Conservation (phyloP, 2,797 vertebrate genomes). For the Brotula barbata region DNA sequence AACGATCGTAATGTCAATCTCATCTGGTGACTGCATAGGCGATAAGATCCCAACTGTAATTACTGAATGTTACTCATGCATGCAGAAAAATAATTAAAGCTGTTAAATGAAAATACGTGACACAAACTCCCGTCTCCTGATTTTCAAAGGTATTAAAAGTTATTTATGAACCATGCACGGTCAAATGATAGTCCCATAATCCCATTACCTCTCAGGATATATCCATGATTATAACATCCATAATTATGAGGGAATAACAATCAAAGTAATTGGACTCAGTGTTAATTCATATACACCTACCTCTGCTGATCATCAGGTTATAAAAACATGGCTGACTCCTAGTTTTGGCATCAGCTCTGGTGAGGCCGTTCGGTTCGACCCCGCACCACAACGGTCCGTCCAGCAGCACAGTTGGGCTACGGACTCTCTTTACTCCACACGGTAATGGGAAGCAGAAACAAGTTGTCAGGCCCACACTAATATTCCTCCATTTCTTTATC, state of each 20-base stretch:
- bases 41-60: background rate
- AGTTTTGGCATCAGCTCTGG: constrained; percentile 66
- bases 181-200: background rate
- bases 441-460: constrained; percentile 55
- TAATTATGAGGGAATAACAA: background rate
- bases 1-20: background rate
- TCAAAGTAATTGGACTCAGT: background rate
- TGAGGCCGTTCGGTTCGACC: constrained; percentile 34
- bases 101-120: background rate
- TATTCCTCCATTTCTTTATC: constrained; percentile 59
- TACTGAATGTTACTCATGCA: background rate
- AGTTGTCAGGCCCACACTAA: constrained; percentile 45
- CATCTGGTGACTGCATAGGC: background rate
- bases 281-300: constrained; percentile 42
- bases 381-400: constrained; percentile 25
- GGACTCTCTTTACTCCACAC: constrained; percentile 57
- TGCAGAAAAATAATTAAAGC: background rate
- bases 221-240: background rate
- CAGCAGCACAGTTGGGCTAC: constrained; percentile 44
- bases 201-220: background rate
- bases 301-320: constrained; percentile 78
- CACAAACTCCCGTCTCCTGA: background rate
- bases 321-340: constrained; percentile 65
- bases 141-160: background rate
- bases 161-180: background rate